Base-by-base conservation (phyloP, 1,140 invertebrate genomes). In the Cydia pomonella region DNA sequence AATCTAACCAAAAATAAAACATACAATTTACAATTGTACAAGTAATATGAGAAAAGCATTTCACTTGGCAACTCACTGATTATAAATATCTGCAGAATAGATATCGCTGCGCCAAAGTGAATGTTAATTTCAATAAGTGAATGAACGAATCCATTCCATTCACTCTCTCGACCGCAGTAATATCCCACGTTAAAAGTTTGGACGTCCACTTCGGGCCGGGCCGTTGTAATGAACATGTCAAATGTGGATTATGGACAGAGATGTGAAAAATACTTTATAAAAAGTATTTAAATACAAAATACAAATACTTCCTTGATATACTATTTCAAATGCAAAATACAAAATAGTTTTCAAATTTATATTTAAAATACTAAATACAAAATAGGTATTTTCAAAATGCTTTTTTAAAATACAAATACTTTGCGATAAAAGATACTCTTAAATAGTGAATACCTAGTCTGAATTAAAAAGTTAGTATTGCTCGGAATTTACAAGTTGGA, bases 71-170 rank as follows among this genome's bases (percentile, higher is more conserved):
- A 50, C n/a, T 18, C n/a, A n/a, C 47, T 18, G 16, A 50, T 50
- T 50, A 50, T 50, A 18, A 50, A n/a, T n/a, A 18, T 18, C 47
- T 18, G n/a, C 47, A 50, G 13, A 41, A n/a, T n/a, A n/a, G 33
- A 44, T 44, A 44, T 44, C 41, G n/a, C n/a, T 18, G 16, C 2
- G 47, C n/a, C 44, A 47, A 50, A 50, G 47, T 50, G 47, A 50
- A 50, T 50, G 47, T n/a, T 18, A 50, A 50, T 50, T 50, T 50
- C 23, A 66, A 66, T 66, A 29, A 66, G 63, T 66, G 63, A 66
- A 66, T 66, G 63, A 66, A 66, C 63, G 63, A 66, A 66, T 66
- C 25, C 63, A 66, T 29, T 29, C 63, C 63, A 66, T 66, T 66
- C 63, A 66, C 63, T 66, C 23, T 27, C 21, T 66, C 25, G 63